Base-by-base conservation (phyloP, 2,113 vertebrate species). In the Vidua chalybeata region DNA sequence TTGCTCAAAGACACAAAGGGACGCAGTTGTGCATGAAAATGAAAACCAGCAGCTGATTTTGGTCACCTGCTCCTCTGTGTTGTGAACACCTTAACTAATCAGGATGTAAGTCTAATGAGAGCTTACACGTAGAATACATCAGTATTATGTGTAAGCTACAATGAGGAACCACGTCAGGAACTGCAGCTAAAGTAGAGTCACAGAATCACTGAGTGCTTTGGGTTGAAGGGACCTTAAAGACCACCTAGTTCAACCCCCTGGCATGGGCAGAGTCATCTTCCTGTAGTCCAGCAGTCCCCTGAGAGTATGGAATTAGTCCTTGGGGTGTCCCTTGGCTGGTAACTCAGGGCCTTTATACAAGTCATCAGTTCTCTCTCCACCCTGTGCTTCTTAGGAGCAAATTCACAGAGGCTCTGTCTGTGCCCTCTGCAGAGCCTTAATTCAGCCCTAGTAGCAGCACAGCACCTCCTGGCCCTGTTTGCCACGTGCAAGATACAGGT, bases 161-260 rank as follows among this genome's bases (percentile, higher is more conserved):
- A 0, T 21, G 35, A 72, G 46, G 61, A 79, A 5, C 48, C 31
- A 5, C 0, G 0, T 9, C 13, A 5, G 35, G 62, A 55, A 5
- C 0, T 76, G 52, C 54, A 79, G 71, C 37, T 52, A 2, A 21
- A 31, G n/a, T 1, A 20, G 30, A 69, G 24, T 55, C 35, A 27
- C 21, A 18, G 17, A 35, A 35, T 22, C 43, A 7, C 39, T 24
- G 26, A n/a, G 24, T 27, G 26, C 11, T 55, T 63, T 41, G 35
- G 30, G 15, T 35, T 48, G 30, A 39, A 41, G 35, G 41, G 13
- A 43, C 31, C 41, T 79, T 30, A 43, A 49, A 41, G 31, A 21
- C 26, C 75, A 8, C 28, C 16, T 11, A 31, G 48, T 79, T 23
- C n/a, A 35, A 5, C 7, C 13, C 23, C 24, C 24, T 71, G 48